Percentiles rank a stretch among this genome's conserved stretches.
Evolutionary conservation across 2,888 invertebrate species (phyloP).

Genomic region (Choristoneura rosaceana): DNA sequence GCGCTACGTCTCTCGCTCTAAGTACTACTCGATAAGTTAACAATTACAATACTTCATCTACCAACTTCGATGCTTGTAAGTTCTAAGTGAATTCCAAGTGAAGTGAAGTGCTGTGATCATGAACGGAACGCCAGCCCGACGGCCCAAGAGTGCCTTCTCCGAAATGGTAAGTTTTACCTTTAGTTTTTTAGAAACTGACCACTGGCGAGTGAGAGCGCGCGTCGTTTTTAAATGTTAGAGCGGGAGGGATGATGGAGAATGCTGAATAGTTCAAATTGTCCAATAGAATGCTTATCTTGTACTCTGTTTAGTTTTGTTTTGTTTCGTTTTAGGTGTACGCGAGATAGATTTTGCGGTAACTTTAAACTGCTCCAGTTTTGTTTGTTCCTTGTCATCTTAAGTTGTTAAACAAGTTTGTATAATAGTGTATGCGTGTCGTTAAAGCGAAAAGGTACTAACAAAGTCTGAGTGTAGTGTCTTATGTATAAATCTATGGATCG

Average conservation of each 20-base stretch:
- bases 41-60: conserved; percentile 83
- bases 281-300: conserved; percentile 23
- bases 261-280: conserved; percentile 38
- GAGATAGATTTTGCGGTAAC: neutral
- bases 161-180: conserved; percentile 70
- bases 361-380: neutral
- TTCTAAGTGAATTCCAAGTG: conserved; percentile 45
- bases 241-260: conserved; percentile 30
- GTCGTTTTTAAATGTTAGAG: conserved; percentile 22
- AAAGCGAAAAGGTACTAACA: neutral
- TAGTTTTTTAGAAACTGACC: conserved; percentile 39
- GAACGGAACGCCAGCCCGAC: conserved; percentile 81
- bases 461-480: neutral
- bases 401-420: conserved; percentile 5
- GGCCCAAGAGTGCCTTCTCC: conserved; percentile 80
- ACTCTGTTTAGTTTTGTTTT: conserved; percentile 6
- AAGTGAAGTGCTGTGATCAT: conserved; percentile 55
- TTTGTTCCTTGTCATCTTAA: neutral
- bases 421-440: neutral
- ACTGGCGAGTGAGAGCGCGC: conserved; percentile 31
- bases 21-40: conserved; percentile 74
- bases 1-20: conserved; percentile 62
- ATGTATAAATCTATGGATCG: neutral
- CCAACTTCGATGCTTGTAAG: conserved; percentile 58
- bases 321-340: neutral